Evolutionary conservation across 2,888 invertebrate genomes (phyloP), one percentile per base, ranked within the genome.

Genomic region (Trachelus tabidus): DNA sequence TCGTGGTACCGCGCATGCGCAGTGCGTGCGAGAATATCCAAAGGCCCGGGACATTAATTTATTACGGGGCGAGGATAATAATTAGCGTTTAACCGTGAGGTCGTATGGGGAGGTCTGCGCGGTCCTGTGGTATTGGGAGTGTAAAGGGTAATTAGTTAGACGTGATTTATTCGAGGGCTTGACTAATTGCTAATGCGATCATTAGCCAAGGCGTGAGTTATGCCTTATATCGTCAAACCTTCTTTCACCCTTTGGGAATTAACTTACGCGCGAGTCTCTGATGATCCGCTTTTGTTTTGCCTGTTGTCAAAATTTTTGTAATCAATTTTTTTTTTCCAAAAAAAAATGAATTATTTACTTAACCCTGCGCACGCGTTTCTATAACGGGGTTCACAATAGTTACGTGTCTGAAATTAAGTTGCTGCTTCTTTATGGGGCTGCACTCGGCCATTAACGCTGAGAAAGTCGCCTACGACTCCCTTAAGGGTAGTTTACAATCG

Each of bases 61-160:
- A 89, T 87, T 84, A 84, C 82, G 81, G 79, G 82, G 23, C 84
- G 80, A 80, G 86, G 86, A 86, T 87, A 88, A 90, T 88, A 89
- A 89, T 89, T 88, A 89, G 85, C 82, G 85, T 86, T 86, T 83
- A 86, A 87, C 83, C 82, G 81, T 81, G 83, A 86, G 85, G 82
- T 83, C 82, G 23, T 56, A 56, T 23, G 15, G 81, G 56, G 40
- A 79, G 77, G 73, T 68, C 81, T 83, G 85, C 85, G 85, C 85
- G 85, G 87, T 85, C 85, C 82, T 75, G 80, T 77, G 80, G 68
- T 75, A 80, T 81, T 83, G 81, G 81, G 81, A 81, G 83, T 86
- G 86, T 82, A 87, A 85, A 85, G 82, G 83, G 84, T 85, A 87
- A 89, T 89, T 88, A 87, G 86, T 89, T 87, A 85, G 84, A 80